Evolutionary conservation across 2,113 vertebrate genomes (phyloP).

Genomic region (Carlito syrichta): DNA sequence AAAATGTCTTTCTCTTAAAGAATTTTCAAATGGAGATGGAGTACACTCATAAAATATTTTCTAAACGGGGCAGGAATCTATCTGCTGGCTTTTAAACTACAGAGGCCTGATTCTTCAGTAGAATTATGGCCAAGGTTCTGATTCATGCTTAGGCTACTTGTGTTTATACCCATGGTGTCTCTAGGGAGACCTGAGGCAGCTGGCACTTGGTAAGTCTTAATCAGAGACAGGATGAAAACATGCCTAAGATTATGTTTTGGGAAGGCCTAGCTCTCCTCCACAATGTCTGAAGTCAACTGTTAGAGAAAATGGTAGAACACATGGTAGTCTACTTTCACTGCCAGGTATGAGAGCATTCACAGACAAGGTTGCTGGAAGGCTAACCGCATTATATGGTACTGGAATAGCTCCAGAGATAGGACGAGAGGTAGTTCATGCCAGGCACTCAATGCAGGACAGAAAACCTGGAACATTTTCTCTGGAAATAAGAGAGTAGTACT

Average conservation of each 20-base stretch:
- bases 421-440: not conserved
- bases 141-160: not conserved
- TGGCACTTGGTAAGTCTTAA: not conserved
- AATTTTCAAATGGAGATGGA: not conserved
- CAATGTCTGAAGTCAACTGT: conserved; percentile 42
- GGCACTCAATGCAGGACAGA: not conserved
- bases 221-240: not conserved
- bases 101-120: conserved; percentile 40
- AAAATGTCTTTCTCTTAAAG: not conserved
- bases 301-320: no score
- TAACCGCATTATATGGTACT: not conserved
- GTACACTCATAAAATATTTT: not conserved
- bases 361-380: not conserved
- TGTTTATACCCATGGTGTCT: not conserved
- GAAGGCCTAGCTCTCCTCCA: conserved; percentile 30
- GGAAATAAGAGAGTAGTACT: not conserved
- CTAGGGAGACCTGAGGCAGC: not conserved
- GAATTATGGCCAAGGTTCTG: not conserved
- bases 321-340: conserved; percentile 11
- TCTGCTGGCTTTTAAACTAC: not conserved
- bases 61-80: not conserved
- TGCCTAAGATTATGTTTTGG: not conserved
- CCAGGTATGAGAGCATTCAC: conserved; percentile 16
- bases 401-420: not conserved
- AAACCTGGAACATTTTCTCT: not conserved